These are phyloP conservation scores for Euphonia xanthogaster DNA, from an alignment of 2,797 vertebrate species.

Conservation along the genomic window DNA sequence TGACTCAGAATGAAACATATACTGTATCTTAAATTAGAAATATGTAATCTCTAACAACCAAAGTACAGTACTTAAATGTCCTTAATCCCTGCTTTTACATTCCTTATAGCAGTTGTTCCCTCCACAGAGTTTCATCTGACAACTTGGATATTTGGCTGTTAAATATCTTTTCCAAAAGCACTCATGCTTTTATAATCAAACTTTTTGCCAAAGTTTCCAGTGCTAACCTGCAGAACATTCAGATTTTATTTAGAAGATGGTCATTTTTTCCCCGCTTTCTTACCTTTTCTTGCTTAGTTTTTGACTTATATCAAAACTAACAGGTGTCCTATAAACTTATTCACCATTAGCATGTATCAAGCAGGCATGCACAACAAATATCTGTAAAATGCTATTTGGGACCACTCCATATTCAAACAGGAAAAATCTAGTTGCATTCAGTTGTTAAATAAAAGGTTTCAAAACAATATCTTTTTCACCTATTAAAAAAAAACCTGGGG, in stretches of 20 bases:
- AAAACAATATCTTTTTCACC: background rate
- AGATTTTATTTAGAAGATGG: background rate
- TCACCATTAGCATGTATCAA: background rate
- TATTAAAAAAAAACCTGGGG: background rate
- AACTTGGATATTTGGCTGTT: background rate
- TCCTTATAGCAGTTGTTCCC: background rate
- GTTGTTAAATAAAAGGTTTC: background rate
- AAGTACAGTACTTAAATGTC: background rate
- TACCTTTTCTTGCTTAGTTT: background rate
- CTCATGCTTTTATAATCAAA: background rate
- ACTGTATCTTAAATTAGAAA: constrained; percentile 31
- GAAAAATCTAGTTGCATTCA: background rate
- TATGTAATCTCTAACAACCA: background rate
- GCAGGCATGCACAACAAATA: background rate
- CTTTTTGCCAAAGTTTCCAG: background rate
- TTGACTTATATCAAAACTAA: background rate
- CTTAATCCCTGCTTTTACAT: background rate
- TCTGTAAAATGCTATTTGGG: background rate
- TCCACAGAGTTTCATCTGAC: background rate
- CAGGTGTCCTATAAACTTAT: background rate
- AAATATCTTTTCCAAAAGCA: background rate
- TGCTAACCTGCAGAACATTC: background rate
- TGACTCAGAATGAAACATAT: constrained; percentile 15
- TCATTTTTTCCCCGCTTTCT: background rate
- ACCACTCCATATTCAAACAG: background rate